phyloP scores from a whole-genome alignment of 1,140 invertebrate genomes.

The fruit fly (Drosophila melanogaster) region DNA sequence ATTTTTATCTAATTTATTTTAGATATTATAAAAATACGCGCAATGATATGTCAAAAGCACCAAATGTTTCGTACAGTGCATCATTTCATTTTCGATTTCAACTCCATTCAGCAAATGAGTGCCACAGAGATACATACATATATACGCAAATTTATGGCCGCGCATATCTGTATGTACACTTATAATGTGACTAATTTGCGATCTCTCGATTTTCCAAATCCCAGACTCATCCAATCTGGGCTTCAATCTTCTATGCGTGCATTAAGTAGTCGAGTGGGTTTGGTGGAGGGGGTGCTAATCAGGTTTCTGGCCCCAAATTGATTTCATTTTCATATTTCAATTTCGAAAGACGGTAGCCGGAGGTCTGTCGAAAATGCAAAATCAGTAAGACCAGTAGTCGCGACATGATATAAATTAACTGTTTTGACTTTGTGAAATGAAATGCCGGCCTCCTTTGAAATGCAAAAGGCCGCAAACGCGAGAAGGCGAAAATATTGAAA shows the following conservation, averaged over 20 bases:
- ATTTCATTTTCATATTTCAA: conserved; percentile 84
- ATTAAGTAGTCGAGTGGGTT: not conserved
- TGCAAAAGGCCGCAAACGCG: conserved; percentile 48
- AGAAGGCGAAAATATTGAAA: conserved; percentile 28
- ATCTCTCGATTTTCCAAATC: conserved; percentile 46
- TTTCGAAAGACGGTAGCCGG: conserved; percentile 64
- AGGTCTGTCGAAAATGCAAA: conserved; percentile 78
- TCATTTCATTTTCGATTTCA: conserved; percentile 43
- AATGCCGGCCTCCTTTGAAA: conserved; percentile 80
- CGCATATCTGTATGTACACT: conserved; percentile 68
- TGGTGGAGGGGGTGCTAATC: conserved; percentile 58
- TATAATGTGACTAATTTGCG: conserved; percentile 77
- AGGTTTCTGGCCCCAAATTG: conserved; percentile 74
- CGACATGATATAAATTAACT: conserved; percentile 85
- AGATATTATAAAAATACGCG: no score
- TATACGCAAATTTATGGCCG: conserved; percentile 67
- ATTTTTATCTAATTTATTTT: no score
- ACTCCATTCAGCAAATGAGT: conserved; percentile 65
- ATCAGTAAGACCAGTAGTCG: conserved; percentile 85
- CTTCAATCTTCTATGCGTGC: conserved; percentile 40
- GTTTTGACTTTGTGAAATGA: conserved; percentile 84
- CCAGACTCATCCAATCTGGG: conserved; percentile 17
- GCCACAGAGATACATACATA: conserved; percentile 39
- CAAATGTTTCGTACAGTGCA: conserved; percentile 2
- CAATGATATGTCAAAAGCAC: not conserved